These are phyloP conservation scores for Ophion ellenae DNA, from an alignment of 2,888 invertebrate genomes.

Conservation along the genomic window DNA sequence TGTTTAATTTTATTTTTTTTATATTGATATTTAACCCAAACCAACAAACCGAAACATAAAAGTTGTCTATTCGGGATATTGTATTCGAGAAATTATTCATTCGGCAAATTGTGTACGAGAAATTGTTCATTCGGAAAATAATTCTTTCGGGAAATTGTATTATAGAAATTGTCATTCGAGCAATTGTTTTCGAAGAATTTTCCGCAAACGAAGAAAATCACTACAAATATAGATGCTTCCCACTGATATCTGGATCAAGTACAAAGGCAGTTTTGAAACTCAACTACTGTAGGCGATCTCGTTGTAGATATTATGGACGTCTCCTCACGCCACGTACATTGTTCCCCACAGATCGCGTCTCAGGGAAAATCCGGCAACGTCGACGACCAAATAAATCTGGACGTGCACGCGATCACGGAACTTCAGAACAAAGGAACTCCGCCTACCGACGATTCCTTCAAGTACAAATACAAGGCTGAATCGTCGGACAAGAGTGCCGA, in stretches of 20 bases:
- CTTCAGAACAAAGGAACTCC: slow-evolving; percentile 91
- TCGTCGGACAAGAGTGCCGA: slow-evolving; percentile 88
- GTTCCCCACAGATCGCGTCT: slow-evolving; percentile 87
- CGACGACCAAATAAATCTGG: slow-evolving; percentile 94
- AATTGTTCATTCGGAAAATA: too few species aligned
- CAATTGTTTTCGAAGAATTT: too few species aligned
- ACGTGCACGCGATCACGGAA: slow-evolving; percentile 97
- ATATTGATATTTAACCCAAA: too few species aligned
- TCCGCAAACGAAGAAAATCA: too few species aligned
- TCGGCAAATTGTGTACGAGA: too few species aligned
- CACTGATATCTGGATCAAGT: background rate
- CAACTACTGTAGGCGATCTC: background rate
- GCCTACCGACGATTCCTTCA: slow-evolving; percentile 95
- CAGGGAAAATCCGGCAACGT: slow-evolving; percentile 93
- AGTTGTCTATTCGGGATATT: too few species aligned
- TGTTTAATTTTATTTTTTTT: too few species aligned
- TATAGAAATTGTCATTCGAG: too few species aligned
- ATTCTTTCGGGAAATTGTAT: too few species aligned
- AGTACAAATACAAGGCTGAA: slow-evolving; percentile 93
- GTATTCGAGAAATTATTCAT: too few species aligned
- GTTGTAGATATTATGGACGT: background rate
- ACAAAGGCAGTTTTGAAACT: slow-evolving; percentile 5
- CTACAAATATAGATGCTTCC: background rate
- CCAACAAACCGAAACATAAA: too few species aligned
- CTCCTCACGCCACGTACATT: slow-evolving; percentile 6